Conservation (phyloP, 1,140 invertebrate genomes). For the Drosophila equinoxialis region DNA sequence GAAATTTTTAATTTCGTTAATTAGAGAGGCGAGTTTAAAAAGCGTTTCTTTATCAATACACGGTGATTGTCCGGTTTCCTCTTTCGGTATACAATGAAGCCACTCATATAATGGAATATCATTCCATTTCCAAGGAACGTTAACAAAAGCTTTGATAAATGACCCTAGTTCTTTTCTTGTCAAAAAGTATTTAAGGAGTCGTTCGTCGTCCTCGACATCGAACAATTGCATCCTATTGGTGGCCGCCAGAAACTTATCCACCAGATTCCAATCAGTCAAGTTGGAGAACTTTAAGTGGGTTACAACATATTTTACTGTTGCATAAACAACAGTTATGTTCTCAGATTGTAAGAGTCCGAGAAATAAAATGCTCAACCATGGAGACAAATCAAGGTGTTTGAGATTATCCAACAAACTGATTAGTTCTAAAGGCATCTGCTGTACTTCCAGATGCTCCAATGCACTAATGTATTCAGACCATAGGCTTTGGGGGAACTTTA, state of each 20-base stretch:
- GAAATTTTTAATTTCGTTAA: no score
- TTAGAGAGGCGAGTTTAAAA: no score
- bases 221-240: slow-evolving; percentile 66
- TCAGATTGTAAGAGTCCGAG: slow-evolving; percentile 82
- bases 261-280: slow-evolving; percentile 30
- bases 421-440: slow-evolving; percentile 84
- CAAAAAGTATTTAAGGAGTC: slow-evolving; percentile 4
- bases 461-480: slow-evolving; percentile 72
- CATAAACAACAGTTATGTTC: slow-evolving; percentile 83
- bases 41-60: background rate
- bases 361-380: slow-evolving; percentile 83
- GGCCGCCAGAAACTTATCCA: slow-evolving; percentile 60
- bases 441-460: slow-evolving; percentile 86
- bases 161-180: background rate
- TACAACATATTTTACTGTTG: slow-evolving; percentile 76
- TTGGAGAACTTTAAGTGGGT: slow-evolving; percentile 28
- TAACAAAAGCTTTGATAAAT: slow-evolving; percentile 44
- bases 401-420: slow-evolving; percentile 84
- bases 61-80: background rate
- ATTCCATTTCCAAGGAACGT: background rate
- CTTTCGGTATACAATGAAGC: background rate
- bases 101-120: background rate
- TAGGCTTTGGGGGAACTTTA: slow-evolving; percentile 17
- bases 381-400: slow-evolving; percentile 35
- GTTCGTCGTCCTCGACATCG: slow-evolving; percentile 42